Conservation (phyloP, 2,888 invertebrate genomes). For the Schrankia costaestrigalis region DNA sequence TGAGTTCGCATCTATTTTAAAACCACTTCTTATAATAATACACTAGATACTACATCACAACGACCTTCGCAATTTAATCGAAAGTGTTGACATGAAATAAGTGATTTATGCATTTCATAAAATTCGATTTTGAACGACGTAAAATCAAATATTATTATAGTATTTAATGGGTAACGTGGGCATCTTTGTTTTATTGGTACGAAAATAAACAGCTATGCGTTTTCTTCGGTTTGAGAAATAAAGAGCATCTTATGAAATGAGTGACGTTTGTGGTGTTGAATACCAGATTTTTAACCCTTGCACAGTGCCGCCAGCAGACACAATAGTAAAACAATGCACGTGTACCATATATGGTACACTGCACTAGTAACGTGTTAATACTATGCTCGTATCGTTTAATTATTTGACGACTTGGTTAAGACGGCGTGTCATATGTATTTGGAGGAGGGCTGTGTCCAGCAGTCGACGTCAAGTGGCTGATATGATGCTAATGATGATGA, state of each 20-base stretch:
- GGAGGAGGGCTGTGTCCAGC: too few species aligned
- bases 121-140: conserved; percentile 58
- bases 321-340: too few species aligned
- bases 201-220: conserved; percentile 47
- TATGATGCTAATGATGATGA: too few species aligned
- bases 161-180: conserved; percentile 56
- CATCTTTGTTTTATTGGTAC: conserved; percentile 58
- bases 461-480: too few species aligned
- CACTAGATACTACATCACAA: conserved; percentile 45
- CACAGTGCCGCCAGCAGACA: too few species aligned
- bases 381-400: too few species aligned
- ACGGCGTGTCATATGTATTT: too few species aligned
- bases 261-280: conserved; percentile 28
- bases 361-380: too few species aligned
- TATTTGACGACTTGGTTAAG: too few species aligned
- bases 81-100: conserved; percentile 69
- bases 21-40: conserved; percentile 71
- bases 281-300: conserved; percentile 34
- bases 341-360: too few species aligned
- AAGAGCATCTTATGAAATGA: conserved; percentile 31
- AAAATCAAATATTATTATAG: conserved; percentile 65
- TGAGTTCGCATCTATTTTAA: conserved; percentile 68
- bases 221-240: conserved; percentile 37
- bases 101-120: conserved; percentile 70
- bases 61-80: conserved; percentile 71